Evolutionary conservation across 2,888 invertebrate genomes (phyloP).

Genomic region (Falcaria lacertinaria): DNA sequence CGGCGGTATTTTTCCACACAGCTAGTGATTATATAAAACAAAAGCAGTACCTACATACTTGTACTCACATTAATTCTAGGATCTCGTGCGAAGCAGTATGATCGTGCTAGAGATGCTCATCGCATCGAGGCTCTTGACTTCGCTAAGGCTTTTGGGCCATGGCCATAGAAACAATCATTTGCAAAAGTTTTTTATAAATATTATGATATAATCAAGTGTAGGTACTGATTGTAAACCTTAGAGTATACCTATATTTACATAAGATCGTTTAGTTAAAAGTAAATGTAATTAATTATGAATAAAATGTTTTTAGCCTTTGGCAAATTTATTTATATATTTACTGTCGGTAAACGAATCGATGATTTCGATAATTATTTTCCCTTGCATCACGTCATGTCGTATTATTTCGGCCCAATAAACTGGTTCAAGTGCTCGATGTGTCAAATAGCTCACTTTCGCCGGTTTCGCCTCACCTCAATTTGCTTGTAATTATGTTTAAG

Average conservation of each 20-base stretch:
- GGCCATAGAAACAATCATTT: slow-evolving; percentile 28
- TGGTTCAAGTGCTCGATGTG: slow-evolving; percentile 40
- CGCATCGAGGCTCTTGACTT: no score
- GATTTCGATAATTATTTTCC: slow-evolving; percentile 23
- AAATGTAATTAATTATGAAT: no score
- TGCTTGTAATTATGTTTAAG: slow-evolving; percentile 20
- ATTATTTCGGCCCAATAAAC: slow-evolving; percentile 31
- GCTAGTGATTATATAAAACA: no score
- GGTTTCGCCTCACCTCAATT: slow-evolving; percentile 42
- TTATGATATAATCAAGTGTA: no score
- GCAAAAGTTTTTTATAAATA: slow-evolving; percentile 4
- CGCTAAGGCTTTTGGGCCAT: slow-evolving; percentile 25
- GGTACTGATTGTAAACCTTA: no score
- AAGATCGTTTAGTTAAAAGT: no score
- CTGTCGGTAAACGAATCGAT: slow-evolving; percentile 5
- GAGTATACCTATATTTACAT: no score
- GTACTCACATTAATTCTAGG: no score
- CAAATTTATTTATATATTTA: slow-evolving; percentile 3
- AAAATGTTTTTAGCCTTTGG: not conserved
- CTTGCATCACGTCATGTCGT: slow-evolving; percentile 23
- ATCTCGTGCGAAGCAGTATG: no score
- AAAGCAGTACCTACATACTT: no score
- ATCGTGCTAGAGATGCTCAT: no score
- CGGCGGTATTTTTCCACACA: no score
- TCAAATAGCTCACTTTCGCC: slow-evolving; percentile 38